Percentiles rank a stretch among this genome's conserved stretches.
Conservation (phyloP, 2,797 vertebrate genomes). For the Microctenopoma stevenorrisi region DNA sequence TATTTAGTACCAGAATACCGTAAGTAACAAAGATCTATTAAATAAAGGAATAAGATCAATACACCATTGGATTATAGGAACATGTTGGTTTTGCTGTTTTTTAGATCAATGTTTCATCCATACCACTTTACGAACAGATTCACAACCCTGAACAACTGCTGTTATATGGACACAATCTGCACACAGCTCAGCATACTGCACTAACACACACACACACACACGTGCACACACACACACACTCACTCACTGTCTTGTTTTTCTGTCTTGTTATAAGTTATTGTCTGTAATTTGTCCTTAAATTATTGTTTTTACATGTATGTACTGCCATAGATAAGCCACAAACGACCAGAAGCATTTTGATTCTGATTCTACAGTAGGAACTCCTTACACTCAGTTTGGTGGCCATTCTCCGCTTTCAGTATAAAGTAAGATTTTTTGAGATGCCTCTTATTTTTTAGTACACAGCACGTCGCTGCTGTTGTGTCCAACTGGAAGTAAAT, state of each 20-base stretch:
- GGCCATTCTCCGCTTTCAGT: not conserved
- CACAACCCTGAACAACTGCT: not conserved
- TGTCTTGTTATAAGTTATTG: too few relatives aligned
- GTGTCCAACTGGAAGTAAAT: constrained; percentile 19
- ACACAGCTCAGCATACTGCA: too few relatives aligned
- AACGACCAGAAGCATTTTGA: too few relatives aligned
- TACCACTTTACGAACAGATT: not conserved
- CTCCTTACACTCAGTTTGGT: not conserved
- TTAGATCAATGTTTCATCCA: not conserved
- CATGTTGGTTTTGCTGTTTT: not conserved
- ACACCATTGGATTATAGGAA: not conserved
- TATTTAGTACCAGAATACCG: too few relatives aligned
- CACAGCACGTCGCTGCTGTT: not conserved
- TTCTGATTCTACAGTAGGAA: not conserved
- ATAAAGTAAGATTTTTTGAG: not conserved
- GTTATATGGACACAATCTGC: too few relatives aligned
- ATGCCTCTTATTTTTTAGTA: not conserved
- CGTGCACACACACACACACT: too few relatives aligned
- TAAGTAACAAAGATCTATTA: not conserved
- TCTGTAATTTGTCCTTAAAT: too few relatives aligned
- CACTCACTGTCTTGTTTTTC: too few relatives aligned
- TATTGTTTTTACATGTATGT: too few relatives aligned
- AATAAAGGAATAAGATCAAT: not conserved
- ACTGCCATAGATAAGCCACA: too few relatives aligned
- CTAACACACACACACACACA: too few relatives aligned